phyloP scores from a whole-genome alignment of 2,113 vertebrate species.

The Vidua chalybeata region DNA sequence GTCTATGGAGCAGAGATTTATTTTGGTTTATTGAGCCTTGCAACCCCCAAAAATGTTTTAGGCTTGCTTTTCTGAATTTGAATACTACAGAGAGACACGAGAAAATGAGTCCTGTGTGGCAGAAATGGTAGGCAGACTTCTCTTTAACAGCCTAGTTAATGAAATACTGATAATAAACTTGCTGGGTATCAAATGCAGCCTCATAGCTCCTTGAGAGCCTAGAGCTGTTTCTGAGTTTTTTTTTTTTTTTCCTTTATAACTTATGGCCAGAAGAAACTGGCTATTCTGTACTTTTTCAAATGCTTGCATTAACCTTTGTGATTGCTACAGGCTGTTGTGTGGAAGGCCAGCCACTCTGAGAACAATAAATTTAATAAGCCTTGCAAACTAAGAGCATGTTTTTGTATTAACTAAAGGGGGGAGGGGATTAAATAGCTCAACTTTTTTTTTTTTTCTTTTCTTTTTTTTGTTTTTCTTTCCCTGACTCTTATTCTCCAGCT shows the following conservation, averaged over 20 bases:
- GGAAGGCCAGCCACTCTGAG: background rate
- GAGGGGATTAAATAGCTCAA: background rate
- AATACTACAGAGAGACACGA: background rate
- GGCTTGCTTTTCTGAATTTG: background rate
- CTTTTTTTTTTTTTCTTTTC: too few species aligned
- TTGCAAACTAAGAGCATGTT: background rate
- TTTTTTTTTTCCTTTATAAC: background rate
- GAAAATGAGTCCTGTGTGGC: background rate
- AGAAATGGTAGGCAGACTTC: background rate
- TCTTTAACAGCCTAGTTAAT: slow-evolving; percentile 53
- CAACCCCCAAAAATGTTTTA: background rate
- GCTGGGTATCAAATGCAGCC: background rate
- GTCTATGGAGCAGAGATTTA: background rate
- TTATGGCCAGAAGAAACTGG: slow-evolving; percentile 20
- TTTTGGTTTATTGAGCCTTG: background rate
- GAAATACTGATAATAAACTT: slow-evolving; percentile 27
- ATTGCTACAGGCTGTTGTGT: background rate
- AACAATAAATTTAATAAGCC: slow-evolving; percentile 29
- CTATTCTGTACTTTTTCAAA: background rate
- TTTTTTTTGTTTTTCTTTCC: too few species aligned
- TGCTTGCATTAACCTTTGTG: background rate
- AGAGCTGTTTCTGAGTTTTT: background rate
- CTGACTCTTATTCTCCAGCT: background rate
- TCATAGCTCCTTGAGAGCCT: slow-evolving; percentile 11
- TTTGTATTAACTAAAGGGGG: background rate